Conservation (phyloP, 2,113 vertebrate species). For the Chionodraco myersi region DNA sequence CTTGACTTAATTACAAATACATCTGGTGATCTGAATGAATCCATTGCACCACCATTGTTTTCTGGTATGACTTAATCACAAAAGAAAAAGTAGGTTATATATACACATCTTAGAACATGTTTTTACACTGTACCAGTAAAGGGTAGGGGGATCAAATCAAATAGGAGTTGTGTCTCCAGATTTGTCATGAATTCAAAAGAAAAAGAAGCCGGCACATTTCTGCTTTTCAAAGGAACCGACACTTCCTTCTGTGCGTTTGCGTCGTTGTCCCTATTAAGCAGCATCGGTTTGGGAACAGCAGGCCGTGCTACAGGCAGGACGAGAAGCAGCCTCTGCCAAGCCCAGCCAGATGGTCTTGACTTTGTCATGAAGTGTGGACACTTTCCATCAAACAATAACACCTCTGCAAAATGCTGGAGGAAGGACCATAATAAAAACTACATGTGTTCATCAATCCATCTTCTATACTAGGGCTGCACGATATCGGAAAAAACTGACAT, state of each 20-base stretch:
- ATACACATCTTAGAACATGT: background rate
- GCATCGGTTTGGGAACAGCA: constrained; percentile 57
- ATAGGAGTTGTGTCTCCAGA: constrained; percentile 3
- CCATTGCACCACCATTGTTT: background rate
- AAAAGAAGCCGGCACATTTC: constrained; percentile 33
- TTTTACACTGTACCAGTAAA: background rate
- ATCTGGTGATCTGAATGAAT: background rate
- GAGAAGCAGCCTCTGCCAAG: constrained; percentile 60
- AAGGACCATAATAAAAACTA: constrained; percentile 15
- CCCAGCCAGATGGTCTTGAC: constrained; percentile 74
- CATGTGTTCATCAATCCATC: background rate
- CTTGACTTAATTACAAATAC: background rate
- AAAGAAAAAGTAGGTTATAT: background rate
- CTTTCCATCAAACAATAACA: constrained; percentile 34
- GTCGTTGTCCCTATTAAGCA: constrained; percentile 46
- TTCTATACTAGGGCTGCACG: too few relatives aligned
- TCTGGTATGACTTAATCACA: background rate
- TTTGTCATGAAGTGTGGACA: constrained; percentile 56
- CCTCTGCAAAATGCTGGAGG: constrained; percentile 25
- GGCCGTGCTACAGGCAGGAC: constrained; percentile 56
- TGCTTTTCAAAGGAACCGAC: constrained; percentile 44
- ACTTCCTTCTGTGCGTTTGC: constrained; percentile 43
- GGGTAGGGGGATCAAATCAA: constrained; percentile 15
- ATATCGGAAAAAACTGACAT: too few relatives aligned
- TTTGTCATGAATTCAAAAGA: constrained; percentile 36